Conservation (phyloP, 2,113 vertebrate species). For the Speoplatyrhinus poulsoni region DNA sequence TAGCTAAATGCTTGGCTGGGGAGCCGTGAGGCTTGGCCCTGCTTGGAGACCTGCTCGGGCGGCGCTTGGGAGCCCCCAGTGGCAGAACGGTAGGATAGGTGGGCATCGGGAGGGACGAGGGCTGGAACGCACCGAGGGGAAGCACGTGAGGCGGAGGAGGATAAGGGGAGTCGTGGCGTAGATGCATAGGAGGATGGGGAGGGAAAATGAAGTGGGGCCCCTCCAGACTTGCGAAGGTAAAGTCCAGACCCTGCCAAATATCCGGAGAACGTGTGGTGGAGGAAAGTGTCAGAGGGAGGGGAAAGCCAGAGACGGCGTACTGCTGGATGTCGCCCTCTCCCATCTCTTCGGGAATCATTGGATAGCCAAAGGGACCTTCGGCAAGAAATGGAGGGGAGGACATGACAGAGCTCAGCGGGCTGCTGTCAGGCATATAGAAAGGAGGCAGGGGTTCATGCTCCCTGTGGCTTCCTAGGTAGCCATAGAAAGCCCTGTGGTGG, state of each 20-base stretch:
- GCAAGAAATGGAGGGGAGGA: conserved; percentile 91
- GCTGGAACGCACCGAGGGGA: conserved; percentile 86
- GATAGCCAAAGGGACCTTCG: conserved; percentile 92
- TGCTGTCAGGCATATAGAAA: conserved; percentile 97
- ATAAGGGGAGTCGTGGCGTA: conserved; percentile 81
- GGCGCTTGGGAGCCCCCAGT: conserved; percentile 89
- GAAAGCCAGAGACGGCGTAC: conserved; percentile 89
- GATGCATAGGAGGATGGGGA: conserved; percentile 80
- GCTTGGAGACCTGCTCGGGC: conserved; percentile 88
- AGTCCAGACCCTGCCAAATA: conserved; percentile 91
- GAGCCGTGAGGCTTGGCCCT: conserved; percentile 82
- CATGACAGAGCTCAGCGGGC: conserved; percentile 96
- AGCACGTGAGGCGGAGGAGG: conserved; percentile 79
- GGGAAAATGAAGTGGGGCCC: conserved; percentile 91
- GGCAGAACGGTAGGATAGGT: conserved; percentile 91
- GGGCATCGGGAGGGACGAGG: conserved; percentile 88
- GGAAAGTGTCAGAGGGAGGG: conserved; percentile 90
- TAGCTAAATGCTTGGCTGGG: conserved; percentile 93
- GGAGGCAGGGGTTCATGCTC: conserved; percentile 91
- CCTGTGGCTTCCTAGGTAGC: conserved; percentile 91
- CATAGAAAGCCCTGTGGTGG: conserved; percentile 89
- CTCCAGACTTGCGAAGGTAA: conserved; percentile 89
- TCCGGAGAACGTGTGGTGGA: conserved; percentile 91
- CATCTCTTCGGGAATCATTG: conserved; percentile 93
- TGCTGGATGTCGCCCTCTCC: conserved; percentile 83